Evolutionary conservation across 2,888 invertebrate species (phyloP), one percentile per base, ranked within the genome.

Genomic region (Diachrysia chrysitis): DNA sequence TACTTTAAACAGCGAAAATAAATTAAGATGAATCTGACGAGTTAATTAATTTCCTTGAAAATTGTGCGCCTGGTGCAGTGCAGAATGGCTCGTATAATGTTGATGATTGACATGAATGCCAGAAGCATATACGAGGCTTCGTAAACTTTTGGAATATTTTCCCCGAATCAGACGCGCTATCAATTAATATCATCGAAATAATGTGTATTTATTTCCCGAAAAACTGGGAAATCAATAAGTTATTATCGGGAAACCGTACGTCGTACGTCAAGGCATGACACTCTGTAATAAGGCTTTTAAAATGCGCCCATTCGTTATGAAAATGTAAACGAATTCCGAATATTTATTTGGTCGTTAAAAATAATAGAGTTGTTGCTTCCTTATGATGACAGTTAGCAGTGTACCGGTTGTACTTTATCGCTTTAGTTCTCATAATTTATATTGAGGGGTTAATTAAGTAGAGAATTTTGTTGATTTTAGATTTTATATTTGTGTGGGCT

Each of bases 271-370:
- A 79, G 71, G 70, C 69, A 73, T 85, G 88, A 86, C 90, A 87
- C 73, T 71, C 83, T 73, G 87, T 91, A 92, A 91, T 92, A 89
- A 90, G 89, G 82, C 89, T 88, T 88, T 92, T 90, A 87, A 92
- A 90, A 91, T 91, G 87, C 90, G 79, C 73, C 86, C 86, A 88
- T 89, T 85, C 85, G 86, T 89, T 87, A 88, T 87, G 85, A 81
- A 83, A 87, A 90, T 87, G 87, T 86, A 87, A 88, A 88, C 87
- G 86, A 84, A 85, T 72, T 48, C 76, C 84, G 86, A 85, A 87
- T 87, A 85, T 90, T 88, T 90, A 89, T 89, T 86, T 85, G 82
- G 69, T 82, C 85, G 82, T 85, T 87, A 85, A 88, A 88, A 87
- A 83, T 87, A 87, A 87, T 87, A 82, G 85, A 86, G 83, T 82